Evolutionary conservation across 2,113 vertebrate species (phyloP), one percentile per base, ranked within the genome.

Genomic region (Cochlearius cochlearius): DNA sequence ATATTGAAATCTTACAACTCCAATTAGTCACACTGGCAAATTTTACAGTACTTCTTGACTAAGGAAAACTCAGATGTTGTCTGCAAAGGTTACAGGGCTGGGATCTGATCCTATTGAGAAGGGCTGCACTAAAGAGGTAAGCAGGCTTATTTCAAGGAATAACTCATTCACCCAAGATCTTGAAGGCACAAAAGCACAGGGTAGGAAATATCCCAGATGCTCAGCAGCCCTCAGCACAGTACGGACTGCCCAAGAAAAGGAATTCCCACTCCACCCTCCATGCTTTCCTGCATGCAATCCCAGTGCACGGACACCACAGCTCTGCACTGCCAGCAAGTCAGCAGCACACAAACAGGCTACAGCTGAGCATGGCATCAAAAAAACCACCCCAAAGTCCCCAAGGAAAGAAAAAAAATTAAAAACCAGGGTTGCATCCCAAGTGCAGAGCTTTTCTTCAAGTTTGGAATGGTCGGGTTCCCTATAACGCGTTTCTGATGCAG

Each of bases 241-340:
- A 53, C 1, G 1, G 49, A 49, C 11, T 45, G 41, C 22, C 58
- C 26, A 62, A 34, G 11, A 55, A 88, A 55, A 78, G 15, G 29
- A 66, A 49, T 85, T 60, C 26, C 47, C 39, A 55, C 43, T 68
- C 55, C 36, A 64, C 12, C 25, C 7, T 84, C 62, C 27, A 55
- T 0, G 0, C 20, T 68, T 58, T 60, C 30, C 26, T 34, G 15
- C 2, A 1, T 25, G 47, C 32, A 88, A 25, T 55, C 43, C 53
- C 2, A 1, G 50, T 19, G 29, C 43, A 79, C 0, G 1, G 43
- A 49, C 58, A 26, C 27, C 0, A 0, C 14, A 80, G 23, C 45
- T 80, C 76, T 3, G 1, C 25, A 38, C 18, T 30, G 47, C 26
- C 4, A 3, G 34, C 32, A 72, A 79, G 50, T 30, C 50, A 30